Percentiles rank a stretch among this genome's conserved stretches.
phyloP scores from a whole-genome alignment of 2,888 invertebrate genomes.

The Thyatira batis region DNA sequence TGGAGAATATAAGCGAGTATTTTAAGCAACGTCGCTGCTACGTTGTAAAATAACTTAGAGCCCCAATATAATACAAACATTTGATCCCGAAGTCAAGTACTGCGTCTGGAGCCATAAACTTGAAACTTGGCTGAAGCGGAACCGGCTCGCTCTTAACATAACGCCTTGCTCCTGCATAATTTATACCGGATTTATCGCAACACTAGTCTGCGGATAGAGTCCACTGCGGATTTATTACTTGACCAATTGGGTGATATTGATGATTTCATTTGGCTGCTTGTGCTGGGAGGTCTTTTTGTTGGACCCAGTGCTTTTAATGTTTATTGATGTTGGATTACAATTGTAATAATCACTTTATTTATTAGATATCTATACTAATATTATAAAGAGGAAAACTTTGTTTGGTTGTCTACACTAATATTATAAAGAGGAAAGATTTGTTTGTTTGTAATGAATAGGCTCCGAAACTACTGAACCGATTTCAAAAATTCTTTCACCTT shows the following conservation, averaged over 20 bases:
- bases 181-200: slow-evolving; percentile 34
- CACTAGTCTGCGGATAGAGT: slow-evolving; percentile 25
- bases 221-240: slow-evolving; percentile 18
- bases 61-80: slow-evolving; percentile 13
- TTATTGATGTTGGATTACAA: not conserved
- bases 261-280: slow-evolving; percentile 8
- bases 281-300: not conserved
- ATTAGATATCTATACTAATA: too few relatives aligned
- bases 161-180: slow-evolving; percentile 41
- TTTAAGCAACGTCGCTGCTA: slow-evolving; percentile 4
- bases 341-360: too few relatives aligned
- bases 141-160: slow-evolving; percentile 32
- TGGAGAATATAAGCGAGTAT: slow-evolving; percentile 1
- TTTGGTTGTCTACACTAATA: too few relatives aligned
- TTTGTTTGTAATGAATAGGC: too few relatives aligned
- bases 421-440: too few relatives aligned
- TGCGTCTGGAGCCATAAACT: slow-evolving; percentile 37
- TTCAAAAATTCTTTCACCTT: too few relatives aligned
- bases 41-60: not conserved
- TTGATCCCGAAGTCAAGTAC: slow-evolving; percentile 48
- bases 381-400: too few relatives aligned
- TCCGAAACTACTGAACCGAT: too few relatives aligned
- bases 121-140: slow-evolving; percentile 26
- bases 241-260: slow-evolving; percentile 10
- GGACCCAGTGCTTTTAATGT: not conserved